phyloP scores from a whole-genome alignment of 2,888 invertebrate species.

The Halictus quadricinctus region DNA sequence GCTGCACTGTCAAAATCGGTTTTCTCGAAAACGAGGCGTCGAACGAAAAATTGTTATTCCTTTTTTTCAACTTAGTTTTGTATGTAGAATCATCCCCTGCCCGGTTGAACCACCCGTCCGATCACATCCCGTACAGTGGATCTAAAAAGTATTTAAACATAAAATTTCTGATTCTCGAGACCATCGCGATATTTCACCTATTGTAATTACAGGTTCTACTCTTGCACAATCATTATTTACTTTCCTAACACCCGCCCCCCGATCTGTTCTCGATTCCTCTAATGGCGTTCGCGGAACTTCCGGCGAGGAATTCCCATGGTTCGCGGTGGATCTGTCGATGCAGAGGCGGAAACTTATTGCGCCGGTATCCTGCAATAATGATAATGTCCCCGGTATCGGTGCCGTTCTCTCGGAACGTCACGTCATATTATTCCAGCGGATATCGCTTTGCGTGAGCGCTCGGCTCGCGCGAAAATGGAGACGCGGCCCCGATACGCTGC shows the following conservation, averaged over 20 bases:
- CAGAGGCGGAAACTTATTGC: conserved; percentile 56
- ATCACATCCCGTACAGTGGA: too few relatives aligned
- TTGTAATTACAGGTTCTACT: too few relatives aligned
- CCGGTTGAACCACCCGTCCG: too few relatives aligned
- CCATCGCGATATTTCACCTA: too few relatives aligned
- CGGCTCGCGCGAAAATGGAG: conserved; percentile 40
- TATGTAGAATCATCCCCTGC: too few relatives aligned
- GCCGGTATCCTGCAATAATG: conserved; percentile 61
- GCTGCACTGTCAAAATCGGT: too few relatives aligned
- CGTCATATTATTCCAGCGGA: conserved; percentile 49
- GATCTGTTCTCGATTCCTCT: conserved; percentile 37
- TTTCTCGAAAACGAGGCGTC: too few relatives aligned
- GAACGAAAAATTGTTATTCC: too few relatives aligned
- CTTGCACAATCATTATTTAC: too few relatives aligned
- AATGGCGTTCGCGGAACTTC: conserved; percentile 32
- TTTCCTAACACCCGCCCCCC: background rate
- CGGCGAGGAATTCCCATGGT: conserved; percentile 29
- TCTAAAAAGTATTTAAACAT: too few relatives aligned
- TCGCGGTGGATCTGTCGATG: conserved; percentile 46
- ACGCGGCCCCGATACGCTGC: conserved; percentile 36
- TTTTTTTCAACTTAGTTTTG: too few relatives aligned
- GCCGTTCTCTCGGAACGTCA: conserved; percentile 27
- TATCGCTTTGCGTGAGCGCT: conserved; percentile 40
- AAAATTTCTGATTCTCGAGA: too few relatives aligned
- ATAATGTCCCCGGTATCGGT: conserved; percentile 56